These are phyloP conservation scores for Hylia prasina DNA, from an alignment of 2,113 vertebrate genomes.

Conservation along the genomic window DNA sequence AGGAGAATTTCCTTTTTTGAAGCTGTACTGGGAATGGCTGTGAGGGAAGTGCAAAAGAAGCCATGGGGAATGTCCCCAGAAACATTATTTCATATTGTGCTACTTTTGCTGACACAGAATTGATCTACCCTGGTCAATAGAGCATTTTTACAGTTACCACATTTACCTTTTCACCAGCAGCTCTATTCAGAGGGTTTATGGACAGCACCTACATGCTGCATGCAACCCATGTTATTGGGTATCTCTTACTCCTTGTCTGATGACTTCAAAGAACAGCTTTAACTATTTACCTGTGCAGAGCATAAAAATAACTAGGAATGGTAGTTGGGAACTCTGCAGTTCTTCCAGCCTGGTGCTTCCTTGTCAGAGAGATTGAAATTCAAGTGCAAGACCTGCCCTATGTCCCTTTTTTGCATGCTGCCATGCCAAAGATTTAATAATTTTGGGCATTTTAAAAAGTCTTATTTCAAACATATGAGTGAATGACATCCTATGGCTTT, in stretches of 20 bases:
- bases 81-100: neutral
- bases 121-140: neutral
- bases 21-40: neutral
- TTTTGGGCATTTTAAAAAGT: neutral
- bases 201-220: neutral
- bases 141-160: neutral
- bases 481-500: neutral
- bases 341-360: neutral
- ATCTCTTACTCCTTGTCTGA: neutral
- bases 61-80: neutral
- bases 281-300: neutral
- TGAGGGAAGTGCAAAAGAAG: neutral
- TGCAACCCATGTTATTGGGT: rapidly evolving
- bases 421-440: neutral
- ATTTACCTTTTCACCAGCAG: neutral
- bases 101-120: neutral
- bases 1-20: neutral
- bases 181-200: neutral
- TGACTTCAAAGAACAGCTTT: neutral
- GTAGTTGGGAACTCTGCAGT: rapidly evolving
- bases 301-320: neutral
- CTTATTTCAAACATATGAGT: neutral
- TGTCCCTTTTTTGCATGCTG: neutral
- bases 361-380: neutral
- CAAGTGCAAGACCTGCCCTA: neutral